Evolutionary conservation across 1,140 invertebrate genomes (phyloP).

Genomic region (Drosophila albomicans): DNA sequence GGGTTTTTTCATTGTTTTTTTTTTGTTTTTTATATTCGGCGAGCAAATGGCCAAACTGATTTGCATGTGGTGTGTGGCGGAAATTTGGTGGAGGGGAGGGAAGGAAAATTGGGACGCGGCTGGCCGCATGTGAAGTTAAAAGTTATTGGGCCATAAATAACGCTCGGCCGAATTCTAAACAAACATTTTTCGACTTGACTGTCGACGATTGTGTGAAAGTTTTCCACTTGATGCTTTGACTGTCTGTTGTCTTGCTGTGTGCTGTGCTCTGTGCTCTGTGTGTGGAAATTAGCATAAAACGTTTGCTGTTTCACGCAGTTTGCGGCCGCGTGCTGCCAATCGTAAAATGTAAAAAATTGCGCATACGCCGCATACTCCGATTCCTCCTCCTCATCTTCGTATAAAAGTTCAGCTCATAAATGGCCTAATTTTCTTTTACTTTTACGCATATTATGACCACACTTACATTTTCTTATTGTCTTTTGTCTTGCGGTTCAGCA

Average conservation of each 20-base stretch:
- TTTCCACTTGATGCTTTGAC: conserved; percentile 67
- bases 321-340: conserved; percentile 67
- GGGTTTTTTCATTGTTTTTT: conserved; percentile 46
- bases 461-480: conserved; percentile 41
- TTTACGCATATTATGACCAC: conserved; percentile 36
- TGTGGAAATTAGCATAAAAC: conserved; percentile 77
- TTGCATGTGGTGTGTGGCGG: conserved; percentile 55
- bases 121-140: conserved; percentile 78
- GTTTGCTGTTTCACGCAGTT: conserved; percentile 58
- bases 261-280: conserved; percentile 11
- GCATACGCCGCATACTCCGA: conserved; percentile 52
- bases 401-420: conserved; percentile 59
- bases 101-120: neutral
- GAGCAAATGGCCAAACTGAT: conserved; percentile 68
- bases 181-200: conserved; percentile 69
- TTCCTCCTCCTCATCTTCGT: too few relatives aligned
- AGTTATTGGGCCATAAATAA: conserved; percentile 82
- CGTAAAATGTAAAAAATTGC: conserved; percentile 72
- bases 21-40: neutral
- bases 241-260: conserved; percentile 10
- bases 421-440: conserved; percentile 69
- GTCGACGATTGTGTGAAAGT: conserved; percentile 74
- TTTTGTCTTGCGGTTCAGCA: conserved; percentile 9
- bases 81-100: neutral
- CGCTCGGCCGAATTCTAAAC: conserved; percentile 78